A percentile compares a stretch with the other conserved stretches of the same genome.
These are phyloP conservation scores for Akabosia matsudoensis DNA, from an alignment of 1,140 invertebrate genomes.

Conservation along the genomic window DNA sequence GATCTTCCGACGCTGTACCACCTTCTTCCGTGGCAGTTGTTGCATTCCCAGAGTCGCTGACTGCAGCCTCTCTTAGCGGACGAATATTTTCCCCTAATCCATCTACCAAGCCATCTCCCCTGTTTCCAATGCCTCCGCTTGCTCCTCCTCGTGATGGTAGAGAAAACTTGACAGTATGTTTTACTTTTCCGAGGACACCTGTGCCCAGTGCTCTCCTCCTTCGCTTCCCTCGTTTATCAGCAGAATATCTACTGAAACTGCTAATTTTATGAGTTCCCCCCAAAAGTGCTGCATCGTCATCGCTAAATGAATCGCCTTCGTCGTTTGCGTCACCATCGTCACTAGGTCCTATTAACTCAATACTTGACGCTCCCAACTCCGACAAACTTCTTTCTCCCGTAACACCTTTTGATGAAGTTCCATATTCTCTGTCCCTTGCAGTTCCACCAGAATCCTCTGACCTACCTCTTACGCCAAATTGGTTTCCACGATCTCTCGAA, in stretches of 20 bases:
- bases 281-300: background rate
- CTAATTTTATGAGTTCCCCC: background rate
- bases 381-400: slow-evolving; percentile 6
- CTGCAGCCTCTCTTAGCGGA: no score
- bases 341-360: slow-evolving; percentile 36
- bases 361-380: slow-evolving; percentile 29
- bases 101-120: background rate
- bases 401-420: background rate
- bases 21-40: background rate
- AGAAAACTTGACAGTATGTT: background rate
- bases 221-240: background rate
- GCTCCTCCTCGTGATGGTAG: background rate
- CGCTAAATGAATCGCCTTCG: background rate
- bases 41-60: background rate
- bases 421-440: background rate
- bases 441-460: background rate
- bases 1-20: background rate
- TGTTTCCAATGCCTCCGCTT: background rate
- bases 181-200: background rate
- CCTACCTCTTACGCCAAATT: background rate
- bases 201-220: background rate
- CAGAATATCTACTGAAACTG: background rate
- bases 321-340: slow-evolving; percentile 20
- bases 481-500: slow-evolving; percentile 17
- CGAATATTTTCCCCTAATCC: no score